These are phyloP conservation scores for Eulemur coronatus DNA, from an alignment of 2,797 vertebrate species.

Conservation along the genomic window DNA sequence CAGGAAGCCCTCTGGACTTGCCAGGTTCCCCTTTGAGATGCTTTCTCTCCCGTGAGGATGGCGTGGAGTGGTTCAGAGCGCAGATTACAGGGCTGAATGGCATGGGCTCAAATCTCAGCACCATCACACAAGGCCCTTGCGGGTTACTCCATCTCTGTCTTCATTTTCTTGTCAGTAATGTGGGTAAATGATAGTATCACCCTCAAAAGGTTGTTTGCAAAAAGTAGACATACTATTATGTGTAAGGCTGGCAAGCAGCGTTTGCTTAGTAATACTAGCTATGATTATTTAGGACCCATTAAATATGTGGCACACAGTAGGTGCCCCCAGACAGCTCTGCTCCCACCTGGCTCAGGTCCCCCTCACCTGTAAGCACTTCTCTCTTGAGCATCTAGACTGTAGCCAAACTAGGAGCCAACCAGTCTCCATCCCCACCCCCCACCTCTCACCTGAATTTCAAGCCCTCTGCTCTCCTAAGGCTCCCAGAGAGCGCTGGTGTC, in stretches of 20 bases:
- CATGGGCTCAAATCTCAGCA: background rate
- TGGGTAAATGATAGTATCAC: background rate
- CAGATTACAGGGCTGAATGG: background rate
- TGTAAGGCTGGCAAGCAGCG: background rate
- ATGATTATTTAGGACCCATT: background rate
- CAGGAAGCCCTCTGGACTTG: background rate
- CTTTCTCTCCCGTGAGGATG: background rate
- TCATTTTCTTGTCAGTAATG: background rate
- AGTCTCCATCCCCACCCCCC: background rate
- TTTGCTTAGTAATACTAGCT: background rate
- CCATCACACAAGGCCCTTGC: background rate
- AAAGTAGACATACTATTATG: background rate
- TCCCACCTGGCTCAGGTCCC: background rate
- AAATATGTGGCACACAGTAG: slow-evolving; percentile 47
- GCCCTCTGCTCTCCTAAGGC: background rate
- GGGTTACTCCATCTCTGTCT: background rate
- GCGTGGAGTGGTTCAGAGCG: background rate
- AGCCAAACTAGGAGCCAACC: background rate
- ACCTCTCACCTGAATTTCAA: background rate
- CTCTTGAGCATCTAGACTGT: background rate
- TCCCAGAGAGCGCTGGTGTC: background rate
- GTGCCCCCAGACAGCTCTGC: background rate
- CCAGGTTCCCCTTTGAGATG: background rate
- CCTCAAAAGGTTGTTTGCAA: background rate
- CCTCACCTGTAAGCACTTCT: background rate